phyloP scores from a whole-genome alignment of 2,113 vertebrate genomes.

The Grammomys surdaster region DNA sequence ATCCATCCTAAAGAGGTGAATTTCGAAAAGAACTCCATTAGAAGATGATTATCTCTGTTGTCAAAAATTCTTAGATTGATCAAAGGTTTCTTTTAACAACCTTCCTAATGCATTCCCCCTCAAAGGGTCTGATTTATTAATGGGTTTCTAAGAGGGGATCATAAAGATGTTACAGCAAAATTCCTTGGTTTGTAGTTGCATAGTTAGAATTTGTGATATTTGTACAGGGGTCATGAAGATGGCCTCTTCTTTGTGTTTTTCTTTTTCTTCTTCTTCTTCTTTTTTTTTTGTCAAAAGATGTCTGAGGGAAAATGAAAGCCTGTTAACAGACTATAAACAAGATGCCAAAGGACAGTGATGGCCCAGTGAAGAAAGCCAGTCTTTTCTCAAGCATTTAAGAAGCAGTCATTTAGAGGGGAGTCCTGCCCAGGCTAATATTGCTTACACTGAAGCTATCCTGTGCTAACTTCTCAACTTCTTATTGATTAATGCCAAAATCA shows the following conservation, averaged over 20 bases:
- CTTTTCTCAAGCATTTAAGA: slow-evolving; percentile 66
- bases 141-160: slow-evolving; percentile 67
- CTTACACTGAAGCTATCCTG: neutral
- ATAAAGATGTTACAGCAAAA: slow-evolving; percentile 65
- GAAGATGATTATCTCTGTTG: slow-evolving; percentile 66
- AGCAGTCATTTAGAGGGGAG: slow-evolving; percentile 57
- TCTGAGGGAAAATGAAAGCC: slow-evolving; percentile 73
- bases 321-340: slow-evolving; percentile 73
- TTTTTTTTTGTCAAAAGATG: slow-evolving; percentile 41
- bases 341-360: slow-evolving; percentile 70
- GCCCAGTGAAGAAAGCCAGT: slow-evolving; percentile 60
- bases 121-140: slow-evolving; percentile 73
- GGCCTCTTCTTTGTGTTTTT: neutral
- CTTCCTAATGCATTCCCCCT: slow-evolving; percentile 13
- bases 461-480: slow-evolving; percentile 27
- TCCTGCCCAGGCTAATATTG: slow-evolving; percentile 11
- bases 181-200: slow-evolving; percentile 62
- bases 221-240: slow-evolving; percentile 58
- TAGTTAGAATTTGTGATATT: slow-evolving; percentile 79
- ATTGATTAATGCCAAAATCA: slow-evolving; percentile 50
- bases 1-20: slow-evolving; percentile 44
- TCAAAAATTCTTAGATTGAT: slow-evolving; percentile 73
- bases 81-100: slow-evolving; percentile 68
- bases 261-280: neutral
- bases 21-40: slow-evolving; percentile 61